Percentiles rank a stretch among this genome's conserved stretches.
Evolutionary conservation across 2,113 vertebrate species (phyloP).

Genomic region (Cyanoliseus patagonus): DNA sequence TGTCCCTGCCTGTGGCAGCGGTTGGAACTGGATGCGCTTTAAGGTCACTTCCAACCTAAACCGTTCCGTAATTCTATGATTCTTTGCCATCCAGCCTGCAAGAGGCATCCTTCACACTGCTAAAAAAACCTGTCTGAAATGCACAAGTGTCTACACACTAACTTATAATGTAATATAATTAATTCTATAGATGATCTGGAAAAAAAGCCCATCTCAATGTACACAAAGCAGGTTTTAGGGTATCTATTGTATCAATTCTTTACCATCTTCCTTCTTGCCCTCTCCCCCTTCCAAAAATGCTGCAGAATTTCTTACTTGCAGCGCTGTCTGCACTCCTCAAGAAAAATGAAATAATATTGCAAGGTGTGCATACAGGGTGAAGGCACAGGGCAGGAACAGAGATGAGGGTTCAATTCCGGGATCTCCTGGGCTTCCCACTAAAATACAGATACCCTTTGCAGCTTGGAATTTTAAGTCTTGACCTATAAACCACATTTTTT

Average conservation of each 20-base stretch:
- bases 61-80: not conserved
- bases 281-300: not conserved
- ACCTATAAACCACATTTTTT: not conserved
- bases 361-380: not conserved
- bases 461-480: not conserved
- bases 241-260: not conserved
- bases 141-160: not conserved
- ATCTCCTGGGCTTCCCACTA: not conserved
- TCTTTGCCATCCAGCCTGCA: no score
- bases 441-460: not conserved
- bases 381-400: not conserved
- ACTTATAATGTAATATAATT: not conserved
- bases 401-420: not conserved
- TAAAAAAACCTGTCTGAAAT: not conserved
- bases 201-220: not conserved
- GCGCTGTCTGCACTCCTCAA: not conserved
- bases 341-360: not conserved
- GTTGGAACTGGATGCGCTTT: not conserved
- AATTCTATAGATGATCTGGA: not conserved
- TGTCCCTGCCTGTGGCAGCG: not conserved
- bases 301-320: not conserved
- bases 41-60: not conserved
- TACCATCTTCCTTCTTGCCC: not conserved
- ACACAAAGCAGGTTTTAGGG: not conserved
- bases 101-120: not conserved